A percentile compares a stretch with the other conserved stretches of the same genome.
These are phyloP conservation scores for Labeo rohita DNA, from an alignment of 2,113 vertebrate species.

Conservation along the genomic window DNA sequence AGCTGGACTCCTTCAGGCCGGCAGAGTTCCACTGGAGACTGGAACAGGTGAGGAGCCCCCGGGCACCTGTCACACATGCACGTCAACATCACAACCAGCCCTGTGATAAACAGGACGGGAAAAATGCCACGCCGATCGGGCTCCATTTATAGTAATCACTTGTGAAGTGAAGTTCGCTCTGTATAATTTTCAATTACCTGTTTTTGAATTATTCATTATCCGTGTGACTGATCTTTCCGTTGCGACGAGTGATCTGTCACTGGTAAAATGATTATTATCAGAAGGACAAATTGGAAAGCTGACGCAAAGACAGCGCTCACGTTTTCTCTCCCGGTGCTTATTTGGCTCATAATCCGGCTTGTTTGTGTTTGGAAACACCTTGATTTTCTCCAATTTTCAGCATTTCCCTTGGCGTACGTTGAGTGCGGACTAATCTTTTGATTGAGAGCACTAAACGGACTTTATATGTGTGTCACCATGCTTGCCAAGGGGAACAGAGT, in stretches of 20 bases:
- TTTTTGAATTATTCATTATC: conserved; percentile 44
- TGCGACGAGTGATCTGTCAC: conserved; percentile 12
- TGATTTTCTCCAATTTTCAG: conserved; percentile 7
- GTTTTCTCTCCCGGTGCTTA: background rate
- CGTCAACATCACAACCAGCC: conserved; percentile 12
- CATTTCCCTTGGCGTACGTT: background rate
- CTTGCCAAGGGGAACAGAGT: conserved; percentile 27
- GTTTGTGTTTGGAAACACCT: conserved; percentile 20
- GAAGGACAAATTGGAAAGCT: conserved; percentile 33
- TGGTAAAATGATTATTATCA: conserved; percentile 32
- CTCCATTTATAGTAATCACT: conserved; percentile 29
- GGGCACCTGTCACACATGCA: background rate
- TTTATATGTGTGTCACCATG: conserved; percentile 20
- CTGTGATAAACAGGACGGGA: conserved; percentile 9
- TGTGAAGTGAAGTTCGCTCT: conserved; percentile 31
- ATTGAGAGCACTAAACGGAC: background rate
- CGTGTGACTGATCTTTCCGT: conserved; percentile 29
- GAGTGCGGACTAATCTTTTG: background rate
- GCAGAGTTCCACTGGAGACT: conserved; percentile 98
- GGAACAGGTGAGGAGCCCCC: conserved; percentile 84
- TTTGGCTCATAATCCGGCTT: conserved; percentile 1
- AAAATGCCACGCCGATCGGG: conserved; percentile 19
- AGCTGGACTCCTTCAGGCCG: conserved; percentile 91
- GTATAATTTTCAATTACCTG: conserved; percentile 46
- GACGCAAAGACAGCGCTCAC: background rate